Percentiles rank a stretch among this genome's conserved stretches.
phyloP scores from a whole-genome alignment of 2,888 invertebrate genomes.

The Didymodactylos carnosus region DNA sequence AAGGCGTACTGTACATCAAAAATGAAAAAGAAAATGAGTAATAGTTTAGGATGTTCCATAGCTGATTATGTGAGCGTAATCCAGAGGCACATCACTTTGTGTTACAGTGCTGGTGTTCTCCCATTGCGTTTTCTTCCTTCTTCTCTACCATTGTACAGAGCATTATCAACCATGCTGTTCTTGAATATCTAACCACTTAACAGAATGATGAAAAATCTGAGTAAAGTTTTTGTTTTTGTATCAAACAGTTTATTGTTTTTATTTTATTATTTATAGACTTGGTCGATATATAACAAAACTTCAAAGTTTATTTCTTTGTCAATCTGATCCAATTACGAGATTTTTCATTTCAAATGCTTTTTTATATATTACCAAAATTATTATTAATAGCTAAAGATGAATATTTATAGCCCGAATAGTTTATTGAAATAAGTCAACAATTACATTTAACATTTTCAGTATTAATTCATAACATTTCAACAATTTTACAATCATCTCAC shows the following conservation, averaged over 20 bases:
- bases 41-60: no score
- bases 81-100: no score
- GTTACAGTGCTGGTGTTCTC: no score
- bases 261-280: no score
- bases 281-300: background rate
- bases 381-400: constrained; percentile 40
- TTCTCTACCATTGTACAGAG: no score
- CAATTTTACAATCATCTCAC: background rate
- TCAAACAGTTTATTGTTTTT: no score
- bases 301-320: background rate
- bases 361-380: constrained; percentile 43
- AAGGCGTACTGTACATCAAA: no score
- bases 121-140: no score
- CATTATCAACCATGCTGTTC: no score
- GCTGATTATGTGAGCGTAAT: no score
- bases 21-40: no score
- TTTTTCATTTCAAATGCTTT: constrained; percentile 41
- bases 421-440: constrained; percentile 18
- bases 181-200: no score
- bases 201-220: background rate
- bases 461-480: background rate
- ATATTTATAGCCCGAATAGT: constrained; percentile 34
- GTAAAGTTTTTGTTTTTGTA: background rate
- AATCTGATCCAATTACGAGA: background rate
- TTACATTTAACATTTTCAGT: constrained; percentile 16